Evolutionary conservation across 1,140 invertebrate genomes (phyloP).

Genomic region (Procambarus clarkii): DNA sequence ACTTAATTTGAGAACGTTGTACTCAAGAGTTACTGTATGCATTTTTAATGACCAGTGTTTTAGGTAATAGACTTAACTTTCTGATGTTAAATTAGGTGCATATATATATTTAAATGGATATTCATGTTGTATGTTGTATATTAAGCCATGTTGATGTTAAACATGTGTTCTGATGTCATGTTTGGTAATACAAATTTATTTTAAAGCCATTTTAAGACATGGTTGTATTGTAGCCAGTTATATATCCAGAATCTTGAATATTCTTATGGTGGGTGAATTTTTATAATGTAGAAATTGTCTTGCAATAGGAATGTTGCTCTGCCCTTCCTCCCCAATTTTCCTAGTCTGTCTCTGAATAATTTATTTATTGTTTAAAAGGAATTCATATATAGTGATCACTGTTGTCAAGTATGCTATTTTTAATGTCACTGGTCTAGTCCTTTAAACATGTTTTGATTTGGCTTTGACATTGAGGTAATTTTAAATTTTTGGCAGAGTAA

Average conservation of each 20-base stretch:
- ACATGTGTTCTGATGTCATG: constrained; percentile 3
- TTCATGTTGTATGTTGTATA: constrained; percentile 18
- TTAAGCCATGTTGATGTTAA: constrained; percentile 36
- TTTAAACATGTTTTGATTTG: neutral
- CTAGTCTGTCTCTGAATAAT: too few species aligned
- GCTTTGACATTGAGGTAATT: neutral
- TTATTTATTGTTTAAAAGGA: neutral
- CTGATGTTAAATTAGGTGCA: constrained; percentile 24
- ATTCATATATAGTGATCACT: neutral
- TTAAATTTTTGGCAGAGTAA: neutral
- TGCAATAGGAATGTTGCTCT: too few species aligned
- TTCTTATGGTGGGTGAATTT: too few species aligned
- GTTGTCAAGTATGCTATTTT: neutral
- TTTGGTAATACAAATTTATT: neutral
- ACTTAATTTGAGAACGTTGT: constrained; percentile 22
- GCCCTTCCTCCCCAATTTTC: too few species aligned
- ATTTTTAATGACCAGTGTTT: constrained; percentile 26
- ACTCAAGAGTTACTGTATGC: constrained; percentile 7
- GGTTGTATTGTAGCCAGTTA: neutral
- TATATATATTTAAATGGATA: constrained; percentile 33
- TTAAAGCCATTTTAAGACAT: neutral
- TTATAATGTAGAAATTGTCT: too few species aligned
- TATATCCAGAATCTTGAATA: neutral
- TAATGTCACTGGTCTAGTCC: neutral
- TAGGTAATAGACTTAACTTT: constrained; percentile 12